Base-by-base conservation (phyloP, 2,113 vertebrate genomes). In the Crypturellus undulatus region DNA sequence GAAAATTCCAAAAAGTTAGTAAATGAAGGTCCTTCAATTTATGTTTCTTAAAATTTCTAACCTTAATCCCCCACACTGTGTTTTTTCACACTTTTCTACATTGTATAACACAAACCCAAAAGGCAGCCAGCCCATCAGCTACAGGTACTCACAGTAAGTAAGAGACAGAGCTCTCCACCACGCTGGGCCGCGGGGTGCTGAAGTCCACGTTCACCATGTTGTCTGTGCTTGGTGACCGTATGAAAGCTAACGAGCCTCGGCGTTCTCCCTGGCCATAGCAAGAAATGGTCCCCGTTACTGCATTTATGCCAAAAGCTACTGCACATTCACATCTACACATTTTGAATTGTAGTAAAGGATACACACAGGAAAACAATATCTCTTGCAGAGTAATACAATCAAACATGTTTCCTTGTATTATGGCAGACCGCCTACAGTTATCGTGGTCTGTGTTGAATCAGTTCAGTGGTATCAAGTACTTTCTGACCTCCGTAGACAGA, bases 171-270 rank as follows among this genome's bases (percentile, higher is more conserved):
- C 98, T 92, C 24, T 97, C 98, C 87, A 98, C 96, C 8, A 98
- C 80, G 47, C 98, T 97, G 14, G 98, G 96, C 25, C 87, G 97
- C 4, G 97, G 98, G 9, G 98, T 99, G 94, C 96, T 99, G 97
- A 99, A 99, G 97, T 99, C 98, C 47, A 99, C 94, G 10, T 98
- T 98, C 10, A 98, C 98, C 75, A 98, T 97, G 84, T 98, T 98
- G 88, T 98, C 98, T 0, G 97, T 98, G 58, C 98, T 98, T 25
- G 98, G 98, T 36, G 99, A 99, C 20, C 98, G 98, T 84, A 99
- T 92, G 79, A 99, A 99, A 84, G 98, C 99, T 96, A 99, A 96
- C 5, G 99, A 99, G 15, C 99, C 99, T 71, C 98, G 97, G 15
- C 98, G 98, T 91, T 99, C 99, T 51, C 99, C 99, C 99, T 99